Evolutionary conservation across 1,140 invertebrate species (phyloP).

Genomic region (Whitmania pigra): DNA sequence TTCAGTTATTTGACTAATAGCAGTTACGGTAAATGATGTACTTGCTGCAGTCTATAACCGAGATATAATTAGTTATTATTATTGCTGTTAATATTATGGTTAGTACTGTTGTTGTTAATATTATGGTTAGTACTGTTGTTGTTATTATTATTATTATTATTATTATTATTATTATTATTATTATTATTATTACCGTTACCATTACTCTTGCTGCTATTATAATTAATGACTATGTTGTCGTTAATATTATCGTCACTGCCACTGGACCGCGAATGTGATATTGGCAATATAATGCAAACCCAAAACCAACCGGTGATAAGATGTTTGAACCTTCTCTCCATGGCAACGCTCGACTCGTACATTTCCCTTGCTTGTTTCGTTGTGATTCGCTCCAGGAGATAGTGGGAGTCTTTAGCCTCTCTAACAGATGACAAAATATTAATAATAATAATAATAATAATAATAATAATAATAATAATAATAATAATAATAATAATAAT

Average conservation of each 20-base stretch:
- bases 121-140: neutral
- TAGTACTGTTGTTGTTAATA: too few relatives aligned
- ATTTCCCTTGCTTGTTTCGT: neutral
- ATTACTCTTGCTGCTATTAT: neutral
- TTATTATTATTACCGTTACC: neutral
- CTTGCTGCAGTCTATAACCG: neutral
- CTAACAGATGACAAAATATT: neutral
- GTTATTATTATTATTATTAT: neutral
- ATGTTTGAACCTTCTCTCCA: neutral
- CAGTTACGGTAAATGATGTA: conserved; percentile 3
- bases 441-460: neutral
- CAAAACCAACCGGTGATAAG: neutral
- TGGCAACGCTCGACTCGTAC: neutral
- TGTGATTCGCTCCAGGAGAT: neutral
- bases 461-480: neutral
- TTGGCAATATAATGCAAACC: neutral
- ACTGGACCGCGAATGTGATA: neutral
- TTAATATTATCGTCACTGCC: neutral
- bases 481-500: neutral
- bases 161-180: neutral
- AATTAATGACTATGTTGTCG: neutral
- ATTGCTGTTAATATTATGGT: neutral
- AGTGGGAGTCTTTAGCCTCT: conserved; percentile 8
- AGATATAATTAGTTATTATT: too few relatives aligned
- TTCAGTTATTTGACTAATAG: too few relatives aligned